Evolutionary conservation across 2,113 vertebrate genomes (phyloP).

Genomic region (Dendrocopos noguchii): DNA sequence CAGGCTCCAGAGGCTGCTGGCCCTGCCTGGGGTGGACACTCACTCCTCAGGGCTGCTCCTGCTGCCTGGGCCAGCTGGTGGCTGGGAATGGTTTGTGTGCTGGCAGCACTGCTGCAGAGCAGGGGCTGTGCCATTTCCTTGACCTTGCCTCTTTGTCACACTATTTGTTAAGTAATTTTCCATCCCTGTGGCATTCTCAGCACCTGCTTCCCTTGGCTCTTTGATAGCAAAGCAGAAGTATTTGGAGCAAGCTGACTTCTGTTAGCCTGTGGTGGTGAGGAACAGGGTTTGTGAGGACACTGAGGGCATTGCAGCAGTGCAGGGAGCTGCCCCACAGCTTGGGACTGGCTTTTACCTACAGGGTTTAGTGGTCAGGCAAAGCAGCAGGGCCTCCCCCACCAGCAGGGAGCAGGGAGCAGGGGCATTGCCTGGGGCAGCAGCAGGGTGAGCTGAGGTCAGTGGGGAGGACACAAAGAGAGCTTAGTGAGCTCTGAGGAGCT

Average conservation of each 20-base stretch:
- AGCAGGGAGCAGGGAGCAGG: background rate
- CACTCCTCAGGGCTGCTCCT: background rate
- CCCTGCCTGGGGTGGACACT: background rate
- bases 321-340: background rate
- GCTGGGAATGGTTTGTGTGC: background rate
- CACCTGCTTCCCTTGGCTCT: background rate
- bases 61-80: background rate
- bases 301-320: background rate
- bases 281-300: background rate
- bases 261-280: background rate
- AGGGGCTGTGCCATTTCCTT: background rate
- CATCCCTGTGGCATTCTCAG: background rate
- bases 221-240: background rate
- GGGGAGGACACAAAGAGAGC: background rate
- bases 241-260: background rate
- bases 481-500: background rate
- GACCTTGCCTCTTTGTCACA: background rate
- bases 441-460: accelerated
- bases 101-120: background rate
- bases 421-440: background rate
- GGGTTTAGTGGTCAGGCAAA: background rate
- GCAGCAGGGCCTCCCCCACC: background rate
- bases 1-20: background rate
- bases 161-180: slow-evolving; percentile 9
- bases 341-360: background rate